Evolutionary conservation across 2,888 invertebrate species (phyloP).

Genomic region (Acanthoscelides obtectus): DNA sequence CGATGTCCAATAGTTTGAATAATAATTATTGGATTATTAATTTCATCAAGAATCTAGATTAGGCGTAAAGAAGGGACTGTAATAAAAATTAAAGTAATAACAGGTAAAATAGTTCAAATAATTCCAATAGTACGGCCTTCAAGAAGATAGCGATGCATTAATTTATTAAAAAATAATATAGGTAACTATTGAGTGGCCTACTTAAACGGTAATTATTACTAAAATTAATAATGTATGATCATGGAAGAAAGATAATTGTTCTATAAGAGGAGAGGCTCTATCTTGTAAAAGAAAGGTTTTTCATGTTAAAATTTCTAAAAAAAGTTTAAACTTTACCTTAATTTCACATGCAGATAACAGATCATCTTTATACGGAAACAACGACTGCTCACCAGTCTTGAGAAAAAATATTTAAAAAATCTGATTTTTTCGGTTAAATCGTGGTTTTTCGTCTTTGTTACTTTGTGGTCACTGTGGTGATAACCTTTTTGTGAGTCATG

Average conservation of each 20-base stretch:
- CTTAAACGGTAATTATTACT: conserved; percentile 58
- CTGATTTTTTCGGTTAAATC: too few species aligned
- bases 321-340: conserved; percentile 57
- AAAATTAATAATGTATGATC: conserved; percentile 59
- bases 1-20: conserved; percentile 62
- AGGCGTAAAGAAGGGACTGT: conserved; percentile 58
- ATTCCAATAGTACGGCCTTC: conserved; percentile 60
- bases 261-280: conserved; percentile 58
- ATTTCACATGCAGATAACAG: too few species aligned
- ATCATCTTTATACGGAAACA: too few species aligned
- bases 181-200: conserved; percentile 54
- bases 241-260: conserved; percentile 61
- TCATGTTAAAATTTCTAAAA: conserved; percentile 60
- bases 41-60: conserved; percentile 60
- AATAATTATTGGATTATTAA: conserved; percentile 54
- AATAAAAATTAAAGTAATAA: conserved; percentile 59
- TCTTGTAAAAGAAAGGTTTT: conserved; percentile 57
- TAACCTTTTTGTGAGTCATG: too few species aligned
- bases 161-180: conserved; percentile 57
- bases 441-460: too few species aligned
- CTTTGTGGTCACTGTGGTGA: too few species aligned
- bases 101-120: conserved; percentile 61
- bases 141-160: conserved; percentile 54
- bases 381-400: too few species aligned
- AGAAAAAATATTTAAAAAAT: too few species aligned